These are phyloP conservation scores for Tethea ocularis DNA, from an alignment of 2,888 invertebrate species.

Conservation along the genomic window DNA sequence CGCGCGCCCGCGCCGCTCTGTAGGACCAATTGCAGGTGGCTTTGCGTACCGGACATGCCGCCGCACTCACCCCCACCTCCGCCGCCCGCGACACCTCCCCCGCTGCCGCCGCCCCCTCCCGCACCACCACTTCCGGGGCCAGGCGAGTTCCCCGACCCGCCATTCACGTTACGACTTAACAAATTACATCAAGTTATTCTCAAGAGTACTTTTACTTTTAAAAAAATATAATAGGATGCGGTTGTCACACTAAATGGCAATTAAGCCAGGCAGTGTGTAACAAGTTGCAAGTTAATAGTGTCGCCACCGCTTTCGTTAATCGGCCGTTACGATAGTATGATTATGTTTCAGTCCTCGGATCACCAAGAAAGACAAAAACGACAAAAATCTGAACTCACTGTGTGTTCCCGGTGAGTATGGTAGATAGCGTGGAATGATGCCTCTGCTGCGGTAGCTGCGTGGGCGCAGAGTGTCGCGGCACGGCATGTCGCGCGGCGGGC, in stretches of 20 bases:
- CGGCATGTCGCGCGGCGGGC: constrained; percentile 46
- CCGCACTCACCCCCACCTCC: constrained; percentile 28
- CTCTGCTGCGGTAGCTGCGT: constrained; percentile 33
- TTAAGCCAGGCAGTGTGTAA: no score
- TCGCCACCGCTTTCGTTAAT: no score
- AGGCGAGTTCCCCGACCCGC: constrained; percentile 30
- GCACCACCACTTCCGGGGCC: no score
- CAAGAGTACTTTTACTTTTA: no score
- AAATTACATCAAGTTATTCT: not conserved
- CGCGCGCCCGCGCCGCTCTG: constrained; percentile 64
- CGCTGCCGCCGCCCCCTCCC: constrained; percentile 25
- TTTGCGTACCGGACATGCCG: constrained; percentile 39
- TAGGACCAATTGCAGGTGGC: constrained; percentile 78
- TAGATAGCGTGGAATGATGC: constrained; percentile 55
- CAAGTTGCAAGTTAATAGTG: no score
- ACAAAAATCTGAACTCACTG: constrained; percentile 37
- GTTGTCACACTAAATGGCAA: no score
- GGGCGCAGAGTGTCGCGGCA: constrained; percentile 51
- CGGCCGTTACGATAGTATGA: no score
- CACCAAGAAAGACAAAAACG: no score
- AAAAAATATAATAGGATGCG: no score
- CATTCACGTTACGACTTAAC: constrained; percentile 63
- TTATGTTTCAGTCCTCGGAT: no score
- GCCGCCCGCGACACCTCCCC: constrained; percentile 22
- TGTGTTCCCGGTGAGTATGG: constrained; percentile 51